Evolutionary conservation across 1,140 invertebrate genomes (phyloP).

Genomic region (Mya arenaria): DNA sequence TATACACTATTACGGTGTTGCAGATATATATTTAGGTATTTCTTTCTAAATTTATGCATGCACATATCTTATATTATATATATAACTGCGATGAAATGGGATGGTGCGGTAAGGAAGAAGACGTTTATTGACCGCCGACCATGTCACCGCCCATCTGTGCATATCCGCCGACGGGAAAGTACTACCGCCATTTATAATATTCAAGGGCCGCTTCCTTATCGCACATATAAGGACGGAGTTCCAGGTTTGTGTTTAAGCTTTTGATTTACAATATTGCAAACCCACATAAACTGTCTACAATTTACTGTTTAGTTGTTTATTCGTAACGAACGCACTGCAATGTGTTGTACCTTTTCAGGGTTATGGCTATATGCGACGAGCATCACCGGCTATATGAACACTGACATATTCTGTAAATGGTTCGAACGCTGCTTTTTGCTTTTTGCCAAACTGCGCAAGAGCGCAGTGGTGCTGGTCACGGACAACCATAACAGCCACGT

Average conservation of each 20-base stretch:
- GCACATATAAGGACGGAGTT: background rate
- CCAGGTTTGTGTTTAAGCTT: background rate
- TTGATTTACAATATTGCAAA: too few species aligned
- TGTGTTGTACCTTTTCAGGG: too few species aligned
- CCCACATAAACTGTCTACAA: too few species aligned
- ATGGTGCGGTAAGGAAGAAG: background rate
- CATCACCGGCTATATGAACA: background rate
- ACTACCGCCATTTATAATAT: too few species aligned
- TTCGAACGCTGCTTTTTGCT: background rate
- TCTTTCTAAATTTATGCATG: background rate
- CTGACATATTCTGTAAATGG: background rate
- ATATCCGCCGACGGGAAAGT: too few species aligned
- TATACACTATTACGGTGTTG: background rate
- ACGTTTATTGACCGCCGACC: too few species aligned
- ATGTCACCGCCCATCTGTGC: too few species aligned
- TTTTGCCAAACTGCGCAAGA: background rate
- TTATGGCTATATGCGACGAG: background rate
- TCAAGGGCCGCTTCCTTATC: background rate
- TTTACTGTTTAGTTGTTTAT: too few species aligned
- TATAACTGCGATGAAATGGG: background rate
- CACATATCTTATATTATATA: background rate
- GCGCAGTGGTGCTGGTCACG: slow-evolving; percentile 21
- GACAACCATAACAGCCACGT: slow-evolving; percentile 77
- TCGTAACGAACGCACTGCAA: too few species aligned
- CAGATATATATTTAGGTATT: background rate